Percentiles rank a stretch among this genome's conserved stretches.
Conservation (phyloP, 64 coral and sea anemone genomes). For the Stylophora pistillata region DNA sequence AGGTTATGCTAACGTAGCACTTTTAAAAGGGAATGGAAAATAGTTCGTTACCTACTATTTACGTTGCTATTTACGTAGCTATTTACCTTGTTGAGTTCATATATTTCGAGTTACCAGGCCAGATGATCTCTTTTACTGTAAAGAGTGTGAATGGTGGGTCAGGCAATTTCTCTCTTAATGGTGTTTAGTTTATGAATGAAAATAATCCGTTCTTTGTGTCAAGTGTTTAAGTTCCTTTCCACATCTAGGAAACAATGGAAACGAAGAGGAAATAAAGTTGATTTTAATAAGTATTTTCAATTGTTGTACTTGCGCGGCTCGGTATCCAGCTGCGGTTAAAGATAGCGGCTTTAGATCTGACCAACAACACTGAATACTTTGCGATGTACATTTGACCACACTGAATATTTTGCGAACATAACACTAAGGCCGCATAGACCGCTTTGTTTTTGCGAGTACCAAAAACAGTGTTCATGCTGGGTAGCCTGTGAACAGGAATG, state of each 20-base stretch:
- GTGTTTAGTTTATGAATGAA: too few relatives aligned
- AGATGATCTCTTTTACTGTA: conserved; percentile 7
- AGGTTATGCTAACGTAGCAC: too few relatives aligned
- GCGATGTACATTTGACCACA: too few relatives aligned
- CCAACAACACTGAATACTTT: conserved; percentile 2
- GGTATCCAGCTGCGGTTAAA: conserved; percentile 5
- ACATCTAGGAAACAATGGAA: not conserved
- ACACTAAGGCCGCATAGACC: not conserved
- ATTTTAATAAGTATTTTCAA: conserved; percentile 17
- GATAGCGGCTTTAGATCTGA: conserved; percentile 5
- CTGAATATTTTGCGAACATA: too few relatives aligned
- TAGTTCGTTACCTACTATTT: conserved; percentile 1
- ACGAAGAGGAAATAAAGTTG: conserved; percentile 26
- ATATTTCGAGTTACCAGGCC: conserved; percentile 4
- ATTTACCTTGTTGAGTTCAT: conserved; percentile 7
- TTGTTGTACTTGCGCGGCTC: not conserved
- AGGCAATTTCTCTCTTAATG: too few relatives aligned
- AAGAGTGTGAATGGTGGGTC: conserved; percentile 13
- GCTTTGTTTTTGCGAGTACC: conserved; percentile 8
- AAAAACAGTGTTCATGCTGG: conserved; percentile 4
- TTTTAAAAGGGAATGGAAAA: too few relatives aligned
- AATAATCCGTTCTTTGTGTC: too few relatives aligned
- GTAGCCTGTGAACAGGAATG: not conserved
- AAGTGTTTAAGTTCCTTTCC: too few relatives aligned
- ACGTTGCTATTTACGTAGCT: not conserved